Base-by-base conservation (phyloP, 2,113 vertebrate genomes). In the Hippocampus mohnikei region DNA sequence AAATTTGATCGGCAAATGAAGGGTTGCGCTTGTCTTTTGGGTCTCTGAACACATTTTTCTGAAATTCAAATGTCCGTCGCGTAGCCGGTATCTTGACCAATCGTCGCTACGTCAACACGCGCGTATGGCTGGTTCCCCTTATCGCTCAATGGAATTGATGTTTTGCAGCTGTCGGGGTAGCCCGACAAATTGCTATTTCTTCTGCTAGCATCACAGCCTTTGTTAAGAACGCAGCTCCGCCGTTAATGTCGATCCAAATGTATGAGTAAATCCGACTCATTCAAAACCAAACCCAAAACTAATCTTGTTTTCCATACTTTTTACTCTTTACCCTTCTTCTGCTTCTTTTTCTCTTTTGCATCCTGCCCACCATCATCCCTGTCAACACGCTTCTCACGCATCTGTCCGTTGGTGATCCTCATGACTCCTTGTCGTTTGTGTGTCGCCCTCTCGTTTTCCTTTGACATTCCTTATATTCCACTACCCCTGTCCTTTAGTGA, bases 401-500 rank as follows among this genome's bases (percentile, higher is more conserved):
- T 18, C n/a, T 16, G 0, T 65, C 41, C 11, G 13, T 52, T 53
- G 15, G 46, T 50, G 50, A 6, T n/a, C 16, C 46, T 10, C 12
- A 40, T 68, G 42, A n/a, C 52, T 40, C 25, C 21, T 27, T 41
- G 2, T 52, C 21, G 25, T 52, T 25, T 53, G 29, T 67, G 13
- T 53, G 29, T 55, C 33, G 11, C 21, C 48, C 18, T 69, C n/a
- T 42, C 5, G 46, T 56, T 69, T 37, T 68, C 56, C 50, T 56
- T 40, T 56, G 40, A 40, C 50, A 40, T 56, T n/a, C 50, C 21
- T 56, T 41, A 53, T 41, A 53, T 25, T 56, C 67, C 40, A 9
- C 10, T 25, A 3, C 62, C 55, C 58, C 40, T 21, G 82, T 20
- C 48, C 42, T 83, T 40, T 74, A 98, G 96, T 97, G 75, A 91